Evolutionary conservation across 1,140 invertebrate species (phyloP), one percentile per base, ranked within the genome.

Genomic region (Zaprionus davidi): DNA sequence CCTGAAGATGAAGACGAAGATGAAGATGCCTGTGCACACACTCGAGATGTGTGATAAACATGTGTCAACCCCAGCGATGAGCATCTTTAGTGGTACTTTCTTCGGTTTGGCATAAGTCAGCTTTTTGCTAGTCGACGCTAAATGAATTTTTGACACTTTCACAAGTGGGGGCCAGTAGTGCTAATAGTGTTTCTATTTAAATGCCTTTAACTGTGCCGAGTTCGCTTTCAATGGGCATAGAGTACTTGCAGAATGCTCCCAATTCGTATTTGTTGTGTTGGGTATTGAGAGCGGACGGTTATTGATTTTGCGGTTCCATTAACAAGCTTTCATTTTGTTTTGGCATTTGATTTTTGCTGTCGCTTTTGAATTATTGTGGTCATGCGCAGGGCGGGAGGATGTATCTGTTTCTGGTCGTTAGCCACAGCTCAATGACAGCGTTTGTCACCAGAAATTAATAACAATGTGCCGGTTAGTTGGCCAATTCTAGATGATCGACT

Each of bases 381-480:
- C 66, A 44, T 59, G 74, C 24, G 12, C 36, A 22, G 81, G 57
- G 38, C 49, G 59, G 49, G 46, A 26, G 59, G 51, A 59, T 36
- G 20, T 31, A 13, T 67, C 55, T n/a, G 80, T 87, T 87, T 83
- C 84, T 81, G 84, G 66, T 88, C 53, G 84, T 88, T 87, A 69
- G 78, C 65, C 84, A 90, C 81, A 62, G 83, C 81, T 90, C 81
- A 90, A 90, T 88, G 84, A 75, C 84, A 84, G 72, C 76, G 75
- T 90, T 90, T 88, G 84, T 88, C 84, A 90, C 85, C 71, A 84
- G 81, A 87, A 87, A 87, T 88, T 87, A 88, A 87, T 88, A 88
- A 84, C 81, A 87, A 88, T 88, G 84, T 81, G 65, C 70, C 84
- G 83, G 60, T 88, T 70, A 87, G 83, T 88, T 87, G 83, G 85